phyloP scores from a whole-genome alignment of 2,113 vertebrate species.

The Lates calcarifer region DNA sequence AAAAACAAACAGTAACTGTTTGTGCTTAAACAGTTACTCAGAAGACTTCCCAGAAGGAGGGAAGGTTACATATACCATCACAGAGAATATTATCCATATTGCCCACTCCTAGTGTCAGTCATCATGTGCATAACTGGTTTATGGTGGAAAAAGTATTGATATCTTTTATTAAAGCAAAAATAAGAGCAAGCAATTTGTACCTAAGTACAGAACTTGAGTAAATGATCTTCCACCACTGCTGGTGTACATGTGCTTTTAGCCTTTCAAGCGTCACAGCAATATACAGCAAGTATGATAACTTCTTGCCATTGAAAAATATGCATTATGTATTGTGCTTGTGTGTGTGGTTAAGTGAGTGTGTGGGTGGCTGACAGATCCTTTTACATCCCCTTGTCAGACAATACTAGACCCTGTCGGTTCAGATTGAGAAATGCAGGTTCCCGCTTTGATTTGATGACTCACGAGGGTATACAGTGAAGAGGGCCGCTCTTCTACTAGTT shows the following conservation, averaged over 20 bases:
- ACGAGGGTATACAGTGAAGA: slow-evolving; percentile 1
- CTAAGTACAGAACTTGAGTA: neutral
- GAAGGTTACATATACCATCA: too few relatives aligned
- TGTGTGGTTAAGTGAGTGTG: neutral
- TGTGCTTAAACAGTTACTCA: neutral
- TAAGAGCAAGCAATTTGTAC: neutral
- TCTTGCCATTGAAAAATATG: neutral
- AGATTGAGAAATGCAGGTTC: neutral
- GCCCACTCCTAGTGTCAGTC: neutral
- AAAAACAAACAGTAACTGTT: neutral
- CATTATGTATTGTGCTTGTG: slow-evolving; percentile 7
- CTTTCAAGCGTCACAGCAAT: neutral
- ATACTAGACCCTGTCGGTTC: slow-evolving; percentile 9
- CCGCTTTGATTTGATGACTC: slow-evolving; percentile 50
- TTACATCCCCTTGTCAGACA: slow-evolving; percentile 12
- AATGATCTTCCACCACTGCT: neutral
- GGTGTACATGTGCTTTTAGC: slow-evolving; percentile 7
- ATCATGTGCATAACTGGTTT: neutral
- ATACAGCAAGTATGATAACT: neutral
- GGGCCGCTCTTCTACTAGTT: neutral
- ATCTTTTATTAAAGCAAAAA: neutral
- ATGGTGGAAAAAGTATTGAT: neutral
- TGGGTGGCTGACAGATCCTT: slow-evolving; percentile 3
- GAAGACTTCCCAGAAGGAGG: neutral
- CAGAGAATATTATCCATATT: neutral